Evolutionary conservation across 2,888 invertebrate species (phyloP), one percentile per base, ranked within the genome.

Genomic region (Drosophila fungiperda): DNA sequence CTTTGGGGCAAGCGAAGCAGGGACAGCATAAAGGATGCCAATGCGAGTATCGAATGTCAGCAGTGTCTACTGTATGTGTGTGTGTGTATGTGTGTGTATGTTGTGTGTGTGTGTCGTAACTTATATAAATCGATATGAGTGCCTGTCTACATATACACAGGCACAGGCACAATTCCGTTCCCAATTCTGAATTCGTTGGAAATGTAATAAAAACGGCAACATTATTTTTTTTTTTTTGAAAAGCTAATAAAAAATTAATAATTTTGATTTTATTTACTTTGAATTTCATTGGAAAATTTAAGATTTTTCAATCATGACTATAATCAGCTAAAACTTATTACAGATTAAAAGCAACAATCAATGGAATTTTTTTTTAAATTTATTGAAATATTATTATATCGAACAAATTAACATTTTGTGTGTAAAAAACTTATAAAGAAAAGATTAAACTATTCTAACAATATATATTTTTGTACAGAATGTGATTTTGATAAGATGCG

Each of bases 41-140:
- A 54, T 62, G 67, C 64, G 61, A 64, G 68, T 71, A 76, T 84
- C 76, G 79, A 81, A 70, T 88, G 79, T 67, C 86, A 81, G 62
- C 26, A 57, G 45, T 53, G 50, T 48, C 32, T 36, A 40, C 36
- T 26, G 17, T 45, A 17, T 49, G 23, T 29, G 42, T 17, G 48
- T 35, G 26, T 59, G 12, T 48, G 7, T 49, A 8, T 49, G 15
- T 17, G 12, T 17, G 40, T 40, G 35, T 11, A 17, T 26, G 35
- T 9, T 75, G 23, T 26, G 35, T 9, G 67, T 72, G 68, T 76
- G 67, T 80, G 80, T 75, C 73, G 72, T 82, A 84, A 68, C 89
- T 77, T 87, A 89, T 82, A 83, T 82, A 83, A 84, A 87, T 89
- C 84, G 89, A 85, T 85, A 85, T 83, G 79, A 83, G 82, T 88